Base-by-base conservation (phyloP, 2,888 invertebrate species). In the Lithodes maja region DNA sequence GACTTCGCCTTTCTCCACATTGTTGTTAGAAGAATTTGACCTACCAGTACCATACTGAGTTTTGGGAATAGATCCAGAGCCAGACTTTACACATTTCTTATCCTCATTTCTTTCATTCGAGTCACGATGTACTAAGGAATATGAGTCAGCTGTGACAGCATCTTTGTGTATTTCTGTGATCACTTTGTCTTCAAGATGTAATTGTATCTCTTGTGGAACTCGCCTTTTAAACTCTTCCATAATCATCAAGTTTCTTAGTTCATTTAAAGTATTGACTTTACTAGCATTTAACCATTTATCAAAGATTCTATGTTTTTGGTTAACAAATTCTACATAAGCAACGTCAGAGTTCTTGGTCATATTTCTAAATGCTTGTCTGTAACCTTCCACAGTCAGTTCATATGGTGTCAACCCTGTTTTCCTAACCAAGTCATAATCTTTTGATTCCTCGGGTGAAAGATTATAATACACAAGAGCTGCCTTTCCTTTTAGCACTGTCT, bases 271-370 rank as follows among this genome's bases (percentile, higher is more conserved):
- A n/a, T 12, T 3, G 15, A 71, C 15, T 71, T 71, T 7, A n/a
- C 71, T 71, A 7, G 71, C 71, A 71, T 12, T 71, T n/a, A 71
- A 71, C 12, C 71, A 71, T 71, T 71, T 71, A 3, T 71, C 71
- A 71, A n/a, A 71, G 17, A n/a, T 3, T 71, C 15, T n/a, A 15
- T 12, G 7, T 71, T n/a, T n/a, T 7, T 71, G 15, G n/a, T 71
- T 71, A 15, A n/a, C n/a, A 71, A 71, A 71, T n/a, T 71, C 71
- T n/a, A 71, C 71, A n/a, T n/a, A 71, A 15, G 71, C 71, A 12
- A 61, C 0, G 5, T 61, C 61, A 7, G 61, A 12, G 61, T 12
- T 61, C 12, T 61, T 61, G 12, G 61, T 61, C 5, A 61, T 61
- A 61, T 61, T 61, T 1, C 61, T 5, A 61, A 61, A n/a, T n/a